phyloP scores from a whole-genome alignment of 2,888 invertebrate species.

The Erebia epiphron region DNA sequence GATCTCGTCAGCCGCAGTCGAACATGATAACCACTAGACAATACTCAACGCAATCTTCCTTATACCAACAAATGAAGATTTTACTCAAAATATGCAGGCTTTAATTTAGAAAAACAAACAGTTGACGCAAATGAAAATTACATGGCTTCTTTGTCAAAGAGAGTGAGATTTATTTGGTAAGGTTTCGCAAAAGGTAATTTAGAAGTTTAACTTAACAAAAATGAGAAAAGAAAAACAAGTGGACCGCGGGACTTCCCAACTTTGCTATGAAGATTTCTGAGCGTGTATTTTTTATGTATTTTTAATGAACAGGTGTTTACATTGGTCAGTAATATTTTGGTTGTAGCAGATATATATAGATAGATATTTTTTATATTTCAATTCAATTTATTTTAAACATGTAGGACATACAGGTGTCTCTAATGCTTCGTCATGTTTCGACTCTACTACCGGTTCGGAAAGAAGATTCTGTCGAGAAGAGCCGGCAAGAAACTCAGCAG shows the following conservation, averaged over 20 bases:
- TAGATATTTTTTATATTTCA: too few relatives aligned
- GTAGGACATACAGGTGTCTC: too few relatives aligned
- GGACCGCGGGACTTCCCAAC: not conserved
- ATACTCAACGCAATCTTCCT: too few relatives aligned
- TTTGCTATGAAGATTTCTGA: not conserved
- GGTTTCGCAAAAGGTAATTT: slow-evolving; percentile 30
- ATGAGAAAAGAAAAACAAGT: slow-evolving; percentile 16
- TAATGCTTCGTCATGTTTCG: too few relatives aligned
- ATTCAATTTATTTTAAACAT: too few relatives aligned
- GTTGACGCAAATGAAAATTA: slow-evolving; percentile 24
- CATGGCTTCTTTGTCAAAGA: slow-evolving; percentile 20
- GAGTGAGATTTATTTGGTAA: slow-evolving; percentile 30
- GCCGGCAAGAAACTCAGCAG: too few relatives aligned
- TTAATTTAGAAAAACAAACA: slow-evolving; percentile 17
- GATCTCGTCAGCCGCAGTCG: too few relatives aligned
- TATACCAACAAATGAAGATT: too few relatives aligned
- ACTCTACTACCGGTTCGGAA: too few relatives aligned
- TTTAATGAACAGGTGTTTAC: not conserved
- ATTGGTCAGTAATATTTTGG: not conserved
- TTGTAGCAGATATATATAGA: too few relatives aligned
- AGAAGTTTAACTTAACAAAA: slow-evolving; percentile 29
- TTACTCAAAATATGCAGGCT: not conserved
- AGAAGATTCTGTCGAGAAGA: too few relatives aligned
- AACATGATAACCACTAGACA: too few relatives aligned
- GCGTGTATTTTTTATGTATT: not conserved